phyloP scores from a whole-genome alignment of 2,113 vertebrate genomes.

The Petroica traversi region DNA sequence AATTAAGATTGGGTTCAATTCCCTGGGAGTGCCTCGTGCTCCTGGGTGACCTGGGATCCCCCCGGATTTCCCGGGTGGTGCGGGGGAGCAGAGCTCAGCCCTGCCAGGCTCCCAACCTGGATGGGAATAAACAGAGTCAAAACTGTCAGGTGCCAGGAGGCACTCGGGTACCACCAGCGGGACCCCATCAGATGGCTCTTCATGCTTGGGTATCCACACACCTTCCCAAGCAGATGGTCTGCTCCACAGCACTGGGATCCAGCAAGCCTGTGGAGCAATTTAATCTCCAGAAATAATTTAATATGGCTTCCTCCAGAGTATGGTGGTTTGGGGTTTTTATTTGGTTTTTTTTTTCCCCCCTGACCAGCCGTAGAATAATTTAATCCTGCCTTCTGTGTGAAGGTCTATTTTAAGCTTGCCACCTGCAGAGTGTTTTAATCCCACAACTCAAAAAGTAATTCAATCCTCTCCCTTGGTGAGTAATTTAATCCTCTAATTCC shows the following conservation, averaged over 20 bases:
- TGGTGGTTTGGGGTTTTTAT: neutral
- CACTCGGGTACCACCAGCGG: neutral
- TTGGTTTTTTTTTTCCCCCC: too few species aligned
- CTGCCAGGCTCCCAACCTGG: neutral
- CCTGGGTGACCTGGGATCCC: neutral
- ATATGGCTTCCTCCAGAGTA: constrained; percentile 54
- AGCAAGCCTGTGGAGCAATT: constrained; percentile 52
- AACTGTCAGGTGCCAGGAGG: constrained; percentile 30
- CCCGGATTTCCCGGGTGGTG: neutral
- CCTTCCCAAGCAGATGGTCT: constrained; percentile 59
- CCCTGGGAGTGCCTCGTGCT: neutral
- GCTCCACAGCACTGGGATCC: constrained; percentile 48
- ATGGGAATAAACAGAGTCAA: neutral
- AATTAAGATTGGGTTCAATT: neutral
- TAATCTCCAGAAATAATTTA: constrained; percentile 66
- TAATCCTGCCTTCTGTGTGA: constrained; percentile 61
- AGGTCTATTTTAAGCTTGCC: constrained; percentile 56
- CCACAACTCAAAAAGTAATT: constrained; percentile 55
- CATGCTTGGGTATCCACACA: constrained; percentile 21
- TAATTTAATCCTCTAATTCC: constrained; percentile 71
- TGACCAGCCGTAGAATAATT: constrained; percentile 55
- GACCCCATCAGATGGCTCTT: constrained; percentile 35
- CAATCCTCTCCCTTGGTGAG: constrained; percentile 65
- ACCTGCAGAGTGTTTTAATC: constrained; percentile 64
- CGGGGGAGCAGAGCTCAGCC: neutral